A percentile compares a stretch with the other conserved stretches of the same genome.
Conservation (phyloP, 2,797 vertebrate genomes). For the Mus minutoides region DNA sequence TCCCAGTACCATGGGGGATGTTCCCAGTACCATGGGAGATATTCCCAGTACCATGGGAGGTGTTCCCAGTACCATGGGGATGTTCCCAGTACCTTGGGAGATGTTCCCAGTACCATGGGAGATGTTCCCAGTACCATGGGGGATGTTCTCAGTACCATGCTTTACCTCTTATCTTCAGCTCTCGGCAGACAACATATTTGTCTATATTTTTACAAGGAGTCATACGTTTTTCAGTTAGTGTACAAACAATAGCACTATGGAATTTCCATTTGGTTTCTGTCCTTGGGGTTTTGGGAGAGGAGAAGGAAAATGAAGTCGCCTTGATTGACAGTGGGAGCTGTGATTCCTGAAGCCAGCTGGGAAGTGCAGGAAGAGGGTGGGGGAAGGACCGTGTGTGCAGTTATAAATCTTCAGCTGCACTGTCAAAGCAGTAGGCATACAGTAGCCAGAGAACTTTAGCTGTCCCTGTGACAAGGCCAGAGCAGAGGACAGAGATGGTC, state of each 20-base stretch:
- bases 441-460: conserved; percentile 50
- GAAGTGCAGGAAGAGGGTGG: conserved; percentile 59
- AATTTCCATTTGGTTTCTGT: conserved; percentile 76
- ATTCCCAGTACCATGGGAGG: conserved; percentile 77
- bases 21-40: conserved; percentile 77
- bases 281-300: conserved; percentile 72
- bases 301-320: conserved; percentile 51
- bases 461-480: conserved; percentile 61
- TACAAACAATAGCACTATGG: conserved; percentile 77
- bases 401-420: conserved; percentile 32
- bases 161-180: conserved; percentile 82
- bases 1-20: conserved; percentile 77
- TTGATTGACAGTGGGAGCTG: conserved; percentile 54
- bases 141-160: conserved; percentile 75
- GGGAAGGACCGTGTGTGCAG: background rate
- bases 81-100: too few relatives aligned
- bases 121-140: conserved; percentile 75
- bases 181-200: conserved; percentile 80
- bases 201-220: conserved; percentile 77
- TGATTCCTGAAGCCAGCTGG: conserved; percentile 50
- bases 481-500: background rate
- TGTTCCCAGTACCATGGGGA: conserved; percentile 75
- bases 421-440: conserved; percentile 44
- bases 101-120: conserved; percentile 77
- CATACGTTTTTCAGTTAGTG: conserved; percentile 75